Evolutionary conservation across 1,140 invertebrate genomes (phyloP).

Genomic region (Brachionus sp.): DNA sequence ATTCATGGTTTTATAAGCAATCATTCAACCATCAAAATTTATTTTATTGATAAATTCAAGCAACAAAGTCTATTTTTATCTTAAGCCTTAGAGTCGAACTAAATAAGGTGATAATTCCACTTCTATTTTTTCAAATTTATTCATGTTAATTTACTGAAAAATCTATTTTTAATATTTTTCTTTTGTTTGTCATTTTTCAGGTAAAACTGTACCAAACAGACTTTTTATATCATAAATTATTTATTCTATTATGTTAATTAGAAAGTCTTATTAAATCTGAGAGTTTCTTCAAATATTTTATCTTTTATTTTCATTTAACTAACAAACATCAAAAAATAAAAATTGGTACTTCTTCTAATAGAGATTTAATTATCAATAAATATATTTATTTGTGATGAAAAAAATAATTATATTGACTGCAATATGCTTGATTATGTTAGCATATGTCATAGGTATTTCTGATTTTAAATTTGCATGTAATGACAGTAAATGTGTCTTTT

Average conservation of each 20-base stretch:
- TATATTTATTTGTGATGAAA: background rate
- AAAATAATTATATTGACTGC: background rate
- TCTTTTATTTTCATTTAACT: background rate
- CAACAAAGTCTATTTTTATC: background rate
- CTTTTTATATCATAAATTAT: background rate
- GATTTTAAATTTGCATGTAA: background rate
- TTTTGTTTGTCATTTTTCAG: background rate
- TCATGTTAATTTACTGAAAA: too few species aligned
- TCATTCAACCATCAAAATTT: background rate
- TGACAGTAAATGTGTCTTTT: background rate
- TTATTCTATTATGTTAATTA: background rate
- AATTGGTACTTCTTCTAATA: too few species aligned
- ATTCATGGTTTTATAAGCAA: background rate
- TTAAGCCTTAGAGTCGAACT: background rate
- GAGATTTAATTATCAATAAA: background rate
- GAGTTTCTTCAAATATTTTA: background rate
- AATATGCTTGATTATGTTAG: background rate
- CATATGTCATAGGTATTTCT: background rate
- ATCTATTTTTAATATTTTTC: background rate
- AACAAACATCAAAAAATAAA: too few species aligned
- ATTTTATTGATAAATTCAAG: background rate
- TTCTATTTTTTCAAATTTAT: too few species aligned
- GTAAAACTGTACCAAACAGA: background rate
- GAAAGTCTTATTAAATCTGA: background rate
- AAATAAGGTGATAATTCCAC: background rate